These are phyloP conservation scores for Orchesellides sinensis DNA, from an alignment of 2,888 invertebrate genomes.

Conservation along the genomic window DNA sequence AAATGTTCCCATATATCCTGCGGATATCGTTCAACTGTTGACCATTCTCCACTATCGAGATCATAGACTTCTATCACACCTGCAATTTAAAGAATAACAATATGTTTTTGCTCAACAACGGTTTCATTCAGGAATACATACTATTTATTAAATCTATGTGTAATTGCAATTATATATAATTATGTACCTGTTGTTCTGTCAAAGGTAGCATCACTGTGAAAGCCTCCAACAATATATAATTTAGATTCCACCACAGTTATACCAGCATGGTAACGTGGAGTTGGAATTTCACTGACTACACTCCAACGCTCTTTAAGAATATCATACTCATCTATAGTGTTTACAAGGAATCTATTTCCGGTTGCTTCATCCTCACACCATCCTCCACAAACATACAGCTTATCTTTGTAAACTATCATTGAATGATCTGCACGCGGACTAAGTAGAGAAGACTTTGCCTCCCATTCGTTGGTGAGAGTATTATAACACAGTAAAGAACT, in stretches of 20 bases:
- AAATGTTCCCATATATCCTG: conserved; percentile 86
- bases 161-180: neutral
- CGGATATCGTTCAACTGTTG: conserved; percentile 81
- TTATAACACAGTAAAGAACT: conserved; percentile 80
- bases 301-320: conserved; percentile 81
- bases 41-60: conserved; percentile 81
- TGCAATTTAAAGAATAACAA: conserved; percentile 33
- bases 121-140: neutral
- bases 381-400: conserved; percentile 82
- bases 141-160: neutral
- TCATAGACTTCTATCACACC: conserved; percentile 84
- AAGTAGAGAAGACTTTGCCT: conserved; percentile 79
- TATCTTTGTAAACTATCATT: conserved; percentile 80
- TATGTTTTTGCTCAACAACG: neutral
- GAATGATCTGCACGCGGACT: conserved; percentile 83
- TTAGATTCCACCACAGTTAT: conserved; percentile 81
- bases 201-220: conserved; percentile 83
- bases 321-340: conserved; percentile 83
- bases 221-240: conserved; percentile 85
- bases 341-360: conserved; percentile 80
- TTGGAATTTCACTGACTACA: conserved; percentile 81
- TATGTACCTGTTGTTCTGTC: conserved; percentile 80
- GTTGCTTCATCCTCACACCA: conserved; percentile 78
- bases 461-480: conserved; percentile 80
- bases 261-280: conserved; percentile 84